phyloP scores from a whole-genome alignment of 64 coral and sea anemone species.

The Porites lutea region DNA sequence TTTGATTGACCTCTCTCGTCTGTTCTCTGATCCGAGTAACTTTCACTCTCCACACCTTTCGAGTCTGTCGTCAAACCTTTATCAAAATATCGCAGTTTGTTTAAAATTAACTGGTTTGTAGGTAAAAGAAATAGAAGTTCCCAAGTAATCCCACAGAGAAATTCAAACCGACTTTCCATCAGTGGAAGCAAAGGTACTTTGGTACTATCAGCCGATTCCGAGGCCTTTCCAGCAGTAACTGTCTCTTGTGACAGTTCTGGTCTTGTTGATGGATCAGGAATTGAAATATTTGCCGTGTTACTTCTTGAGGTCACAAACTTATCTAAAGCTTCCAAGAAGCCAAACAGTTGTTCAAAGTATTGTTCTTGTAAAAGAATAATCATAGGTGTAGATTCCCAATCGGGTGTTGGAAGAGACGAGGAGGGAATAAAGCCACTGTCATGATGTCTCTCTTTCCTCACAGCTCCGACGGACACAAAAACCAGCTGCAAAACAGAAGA shows the following conservation, averaged over 20 bases:
- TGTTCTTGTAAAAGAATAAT: slow-evolving; percentile 86
- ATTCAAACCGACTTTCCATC: slow-evolving; percentile 66
- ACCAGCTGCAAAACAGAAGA: slow-evolving; percentile 73
- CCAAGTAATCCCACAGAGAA: slow-evolving; percentile 89
- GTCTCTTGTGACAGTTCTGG: neutral
- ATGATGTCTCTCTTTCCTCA: slow-evolving; percentile 76
- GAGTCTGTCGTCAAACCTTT: neutral
- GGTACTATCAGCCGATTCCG: neutral
- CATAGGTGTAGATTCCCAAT: slow-evolving; percentile 87
- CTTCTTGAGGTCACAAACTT: slow-evolving; percentile 52
- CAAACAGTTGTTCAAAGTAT: slow-evolving; percentile 88
- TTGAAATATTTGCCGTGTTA: slow-evolving; percentile 2
- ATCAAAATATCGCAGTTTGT: slow-evolving; percentile 86
- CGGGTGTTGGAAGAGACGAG: slow-evolving; percentile 81
- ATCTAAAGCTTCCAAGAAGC: slow-evolving; percentile 89
- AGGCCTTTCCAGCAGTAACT: neutral
- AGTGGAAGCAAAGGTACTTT: slow-evolving; percentile 24
- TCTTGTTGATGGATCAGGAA: neutral
- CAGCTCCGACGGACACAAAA: slow-evolving; percentile 97
- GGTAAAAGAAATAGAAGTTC: slow-evolving; percentile 87
- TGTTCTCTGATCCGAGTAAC: neutral
- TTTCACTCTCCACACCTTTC: neutral
- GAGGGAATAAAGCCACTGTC: slow-evolving; percentile 82
- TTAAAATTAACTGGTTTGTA: slow-evolving; percentile 85
- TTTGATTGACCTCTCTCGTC: slow-evolving; percentile 2